These are phyloP conservation scores for Tyto alba DNA, from an alignment of 2,113 vertebrate species.

Conservation along the genomic window DNA sequence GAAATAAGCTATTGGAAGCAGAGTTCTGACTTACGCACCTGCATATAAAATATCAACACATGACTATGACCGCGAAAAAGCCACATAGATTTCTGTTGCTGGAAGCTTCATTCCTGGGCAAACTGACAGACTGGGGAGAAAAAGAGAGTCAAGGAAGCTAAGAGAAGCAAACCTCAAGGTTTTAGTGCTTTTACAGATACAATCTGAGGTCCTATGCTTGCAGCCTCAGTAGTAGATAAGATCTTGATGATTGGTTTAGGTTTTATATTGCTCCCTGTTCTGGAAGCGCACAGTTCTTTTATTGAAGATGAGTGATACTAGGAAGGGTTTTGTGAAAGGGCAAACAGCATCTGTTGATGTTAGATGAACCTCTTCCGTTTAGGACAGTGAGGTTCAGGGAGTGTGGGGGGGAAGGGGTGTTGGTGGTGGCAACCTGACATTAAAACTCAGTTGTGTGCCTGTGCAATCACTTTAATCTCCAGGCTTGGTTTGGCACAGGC, in stretches of 20 bases:
- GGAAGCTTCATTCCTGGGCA: not conserved
- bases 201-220: not conserved
- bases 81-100: not conserved
- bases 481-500: not conserved
- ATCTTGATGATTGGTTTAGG: not conserved
- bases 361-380: not conserved
- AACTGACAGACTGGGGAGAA: not conserved
- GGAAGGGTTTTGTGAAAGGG: not conserved
- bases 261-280: not conserved
- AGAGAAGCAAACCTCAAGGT: not conserved
- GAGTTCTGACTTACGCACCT: not conserved
- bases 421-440: not conserved
- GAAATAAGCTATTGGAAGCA: not conserved
- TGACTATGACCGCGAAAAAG: not conserved
- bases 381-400: not conserved
- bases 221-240: not conserved
- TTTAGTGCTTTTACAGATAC: not conserved
- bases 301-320: not conserved
- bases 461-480: not conserved
- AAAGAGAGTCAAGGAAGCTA: not conserved
- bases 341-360: not conserved
- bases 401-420: too few species aligned
- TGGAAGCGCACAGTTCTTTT: not conserved
- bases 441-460: not conserved
- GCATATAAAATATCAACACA: not conserved